Evolutionary conservation across 64 coral and sea anemone genomes (phyloP), one percentile per base, ranked within the genome.

Genomic region (Pocillopora damicornis): DNA sequence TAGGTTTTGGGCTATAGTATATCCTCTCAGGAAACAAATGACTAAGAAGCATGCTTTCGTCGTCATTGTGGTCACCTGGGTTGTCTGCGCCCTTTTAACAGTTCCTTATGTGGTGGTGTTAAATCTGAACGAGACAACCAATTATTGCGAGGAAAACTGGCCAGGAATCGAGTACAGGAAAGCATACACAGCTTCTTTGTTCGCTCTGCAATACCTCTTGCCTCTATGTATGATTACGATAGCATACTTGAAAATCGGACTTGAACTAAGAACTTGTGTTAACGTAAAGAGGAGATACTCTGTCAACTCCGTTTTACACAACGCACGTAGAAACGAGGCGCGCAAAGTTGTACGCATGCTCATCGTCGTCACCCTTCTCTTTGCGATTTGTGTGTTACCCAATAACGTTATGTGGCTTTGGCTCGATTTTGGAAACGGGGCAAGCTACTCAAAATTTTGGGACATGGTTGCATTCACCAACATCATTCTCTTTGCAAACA

Each of bases 381-480:
- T 99, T 78, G 97, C 97, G 0, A 35, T 99, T 38, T 95, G 93
- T 34, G 93, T 95, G n/a, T 81, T 99, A n/a, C 97, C 97, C 0
- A 95, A 95, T 75, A 93, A 95, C 34, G 69, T 99, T 13, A 95
- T 99, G 97, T 99, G 97, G 97, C 63, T 99, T n/a, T 99, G 97
- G 97, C 58, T 95, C 11, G 97, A 99, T 57, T 99, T 95, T n/a
- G 97, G 97, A 20, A 85, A 90, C 26, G 97, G 93, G 0, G 80
- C 72, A 1, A 51, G 75, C 4, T 99, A 92, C 61, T 25, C 77
- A 14, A 88, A 95, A n/a, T 93, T 99, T 72, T 72, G 88, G 79
- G 89, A 93, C 75, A 75, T 88, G 57, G 58, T 99, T 2, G 88
- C 88, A 12, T 85, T 99, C 11, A 95, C 93, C n/a, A 99, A 99